Evolutionary conservation across 2,888 invertebrate species (phyloP), one percentile per base, ranked within the genome.

Genomic region (Argyresthia goedartella): DNA sequence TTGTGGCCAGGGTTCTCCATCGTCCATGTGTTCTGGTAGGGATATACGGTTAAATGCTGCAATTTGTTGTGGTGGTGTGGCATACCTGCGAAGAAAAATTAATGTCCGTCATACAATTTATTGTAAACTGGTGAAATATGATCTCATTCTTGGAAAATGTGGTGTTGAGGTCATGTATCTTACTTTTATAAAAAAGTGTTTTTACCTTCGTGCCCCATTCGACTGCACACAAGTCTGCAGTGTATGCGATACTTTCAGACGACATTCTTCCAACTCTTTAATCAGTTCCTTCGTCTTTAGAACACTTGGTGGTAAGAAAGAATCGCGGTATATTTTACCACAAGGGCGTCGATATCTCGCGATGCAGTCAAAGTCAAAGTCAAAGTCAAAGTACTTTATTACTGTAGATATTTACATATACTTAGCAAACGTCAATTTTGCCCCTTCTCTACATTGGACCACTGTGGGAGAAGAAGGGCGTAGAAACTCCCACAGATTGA

Each of bases 41-140:
- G 94, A 93, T 55, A 93, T 86, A 44, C 94, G 89, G 74, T 98
- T 97, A 63, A 95, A 95, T 0, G 94, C 94, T 0, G 95, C 93
- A 51, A 96, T 94, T 82, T 96, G 95, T 64, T 96, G 95, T 0
- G 95, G 95, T 0, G 96, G 95, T 0, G 96, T 96, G 0, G 95
- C 95, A 60, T 95, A 92, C 34, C 25, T 25, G 25, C 25, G 6
- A 25, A 25, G 25, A 25, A 25, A 25, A 25, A 25, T 4, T n/a
- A n/a, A n/a, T n/a, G n/a, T n/a, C n/a, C n/a, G n/a, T n/a, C n/a
- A n/a, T n/a, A n/a, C n/a, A n/a, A n/a, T n/a, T n/a, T n/a, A n/a
- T n/a, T n/a, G n/a, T n/a, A n/a, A n/a, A n/a, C n/a, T n/a, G n/a
- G n/a, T n/a, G n/a, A n/a, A n/a, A n/a, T n/a, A n/a, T n/a, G n/a